Conservation (phyloP, 2,113 vertebrate genomes). For the Otus sunia region DNA sequence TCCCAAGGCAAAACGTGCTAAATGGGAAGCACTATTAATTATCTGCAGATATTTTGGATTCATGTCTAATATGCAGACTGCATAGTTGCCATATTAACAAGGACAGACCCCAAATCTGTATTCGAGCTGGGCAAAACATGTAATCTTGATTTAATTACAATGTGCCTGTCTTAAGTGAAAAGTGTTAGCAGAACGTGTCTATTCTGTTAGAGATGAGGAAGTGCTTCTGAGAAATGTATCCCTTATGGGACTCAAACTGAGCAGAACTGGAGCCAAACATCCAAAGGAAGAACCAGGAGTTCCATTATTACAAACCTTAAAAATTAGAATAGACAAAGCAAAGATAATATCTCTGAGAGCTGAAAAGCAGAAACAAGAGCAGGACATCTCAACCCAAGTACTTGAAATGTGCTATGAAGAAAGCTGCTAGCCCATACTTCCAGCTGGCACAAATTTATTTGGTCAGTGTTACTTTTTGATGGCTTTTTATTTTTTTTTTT, state of each 20-base stretch:
- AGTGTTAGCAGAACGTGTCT: not conserved
- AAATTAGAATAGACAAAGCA: not conserved
- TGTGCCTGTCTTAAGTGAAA: not conserved
- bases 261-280: not conserved
- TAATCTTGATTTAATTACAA: conserved; percentile 19
- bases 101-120: not conserved
- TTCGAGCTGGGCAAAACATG: not conserved
- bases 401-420: not conserved
- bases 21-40: not conserved
- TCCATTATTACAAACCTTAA: not conserved
- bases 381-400: not conserved
- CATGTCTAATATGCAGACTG: not conserved
- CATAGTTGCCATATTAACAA: not conserved
- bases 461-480: not conserved
- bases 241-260: not conserved
- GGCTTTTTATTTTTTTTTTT: not conserved
- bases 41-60: conserved; percentile 6
- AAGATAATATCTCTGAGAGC: not conserved
- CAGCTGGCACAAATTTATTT: not conserved
- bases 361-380: not conserved
- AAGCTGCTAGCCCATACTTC: not conserved
- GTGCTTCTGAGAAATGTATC: not conserved
- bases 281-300: not conserved
- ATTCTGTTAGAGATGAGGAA: not conserved
- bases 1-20: not conserved